Base-by-base conservation (phyloP, 2,797 vertebrate genomes). In the Eupleurogrammus muticus region DNA sequence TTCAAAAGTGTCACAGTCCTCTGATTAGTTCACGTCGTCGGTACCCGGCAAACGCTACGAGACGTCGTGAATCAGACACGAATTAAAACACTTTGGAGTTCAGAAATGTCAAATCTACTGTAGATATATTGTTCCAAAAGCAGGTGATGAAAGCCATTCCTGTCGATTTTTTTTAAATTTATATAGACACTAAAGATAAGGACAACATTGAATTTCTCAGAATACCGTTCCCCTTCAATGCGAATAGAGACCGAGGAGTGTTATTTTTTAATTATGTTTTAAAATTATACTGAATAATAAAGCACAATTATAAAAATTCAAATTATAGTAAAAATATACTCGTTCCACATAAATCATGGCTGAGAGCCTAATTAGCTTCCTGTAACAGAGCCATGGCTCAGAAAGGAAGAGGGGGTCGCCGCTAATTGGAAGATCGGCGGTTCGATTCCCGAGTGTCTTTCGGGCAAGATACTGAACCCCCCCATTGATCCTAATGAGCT, bases 321-420 rank as follows among this genome's bases (percentile, higher is more conserved):
- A 14, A 51, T 56, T 35, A 17, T 8, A 50, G 11, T 14, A 12
- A 12, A 65, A 52, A 17, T 64, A 17, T 59, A 73, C 64, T 69
- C 73, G 68, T 17, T 38, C 56, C 70, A 73, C 20, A 42, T 57
- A 63, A 66, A 62, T 19, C 17, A 34, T 55, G 51, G 51, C 28
- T 56, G 32, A 65, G 21, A 72, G 56, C 66, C 40, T 57, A 68
- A 63, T 72, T 56, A 67, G 48, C 55, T 69, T 67, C 53, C 66
- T 52, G 52, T 42, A 51, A 58, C 58, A 59, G 38, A 59, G 6
- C 28, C 6, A 6, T 28, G 28, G 28, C 28, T 28, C 28, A 28
- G 28, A 6, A n/a, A 28, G 28, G 28, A 3, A 28, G 28, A 28
- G 28, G 3, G 28, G 28, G 28, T 28, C 28, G 28, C 28, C 28